Conservation (phyloP, 2,888 invertebrate genomes). For the Xanthorhoe designata region DNA sequence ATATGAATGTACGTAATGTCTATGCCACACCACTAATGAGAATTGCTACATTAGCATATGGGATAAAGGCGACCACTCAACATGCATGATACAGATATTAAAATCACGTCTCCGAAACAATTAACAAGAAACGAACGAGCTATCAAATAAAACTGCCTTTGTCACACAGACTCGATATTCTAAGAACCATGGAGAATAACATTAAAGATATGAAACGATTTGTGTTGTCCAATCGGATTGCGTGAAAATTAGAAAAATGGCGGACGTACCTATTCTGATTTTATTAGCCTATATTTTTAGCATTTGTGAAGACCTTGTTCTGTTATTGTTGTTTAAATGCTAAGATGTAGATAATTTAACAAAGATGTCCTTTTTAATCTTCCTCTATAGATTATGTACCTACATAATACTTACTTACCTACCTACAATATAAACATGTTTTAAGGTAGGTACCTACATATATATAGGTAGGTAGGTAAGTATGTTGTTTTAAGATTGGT, state of each 20-base stretch:
- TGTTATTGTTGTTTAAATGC: neutral
- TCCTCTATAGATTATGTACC: no score
- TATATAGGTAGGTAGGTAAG: no score
- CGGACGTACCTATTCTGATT: slow-evolving; percentile 50
- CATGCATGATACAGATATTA: slow-evolving; percentile 79
- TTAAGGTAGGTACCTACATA: no score
- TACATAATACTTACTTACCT: no score
- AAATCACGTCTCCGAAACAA: slow-evolving; percentile 82
- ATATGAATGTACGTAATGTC: slow-evolving; percentile 2
- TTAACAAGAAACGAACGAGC: slow-evolving; percentile 78
- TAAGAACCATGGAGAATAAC: slow-evolving; percentile 70
- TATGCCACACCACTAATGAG: slow-evolving; percentile 44
- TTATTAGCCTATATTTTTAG: slow-evolving; percentile 26
- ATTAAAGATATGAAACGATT: slow-evolving; percentile 62
- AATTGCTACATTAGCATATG: slow-evolving; percentile 72
- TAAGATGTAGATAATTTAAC: neutral
- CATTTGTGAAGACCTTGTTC: slow-evolving; percentile 8
- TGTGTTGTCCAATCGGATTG: slow-evolving; percentile 64
- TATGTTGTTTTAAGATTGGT: no score
- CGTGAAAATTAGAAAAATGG: slow-evolving; percentile 61
- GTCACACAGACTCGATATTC: slow-evolving; percentile 73
- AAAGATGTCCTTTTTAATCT: no score
- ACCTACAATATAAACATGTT: no score
- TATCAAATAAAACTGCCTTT: slow-evolving; percentile 82
- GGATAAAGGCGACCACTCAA: slow-evolving; percentile 74